Conservation (phyloP, 2,888 invertebrate genomes). For the Argyra leucocephala region DNA sequence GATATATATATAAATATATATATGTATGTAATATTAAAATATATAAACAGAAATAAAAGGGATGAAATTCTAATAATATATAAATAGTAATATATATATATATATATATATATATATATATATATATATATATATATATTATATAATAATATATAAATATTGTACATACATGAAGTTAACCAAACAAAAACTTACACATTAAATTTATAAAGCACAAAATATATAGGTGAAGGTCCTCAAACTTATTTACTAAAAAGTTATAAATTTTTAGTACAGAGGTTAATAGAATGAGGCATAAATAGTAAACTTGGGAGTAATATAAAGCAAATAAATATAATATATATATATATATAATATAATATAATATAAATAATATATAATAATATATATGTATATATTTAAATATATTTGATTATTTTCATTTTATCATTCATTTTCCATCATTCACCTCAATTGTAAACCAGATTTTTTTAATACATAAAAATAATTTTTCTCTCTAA, state of each 20-base stretch:
- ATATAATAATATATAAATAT: too few relatives aligned
- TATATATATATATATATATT: too few relatives aligned
- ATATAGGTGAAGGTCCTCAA: slow-evolving; percentile 6
- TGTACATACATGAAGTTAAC: too few relatives aligned
- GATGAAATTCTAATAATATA: too few relatives aligned
- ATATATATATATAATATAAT: not conserved
- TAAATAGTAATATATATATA: too few relatives aligned
- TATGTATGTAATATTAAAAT: too few relatives aligned
- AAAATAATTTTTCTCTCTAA: too few relatives aligned
- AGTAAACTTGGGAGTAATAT: not conserved
- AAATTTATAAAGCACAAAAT: not conserved
- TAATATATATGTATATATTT: not conserved
- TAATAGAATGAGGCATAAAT: not conserved
- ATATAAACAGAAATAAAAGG: too few relatives aligned
- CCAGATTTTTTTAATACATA: too few relatives aligned
- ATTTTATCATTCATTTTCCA: not conserved
- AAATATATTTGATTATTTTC: not conserved
- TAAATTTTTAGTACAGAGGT: not conserved
- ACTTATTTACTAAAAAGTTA: not conserved
- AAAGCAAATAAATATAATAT: not conserved
- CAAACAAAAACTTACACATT: not conserved
- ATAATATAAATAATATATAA: not conserved
- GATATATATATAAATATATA: too few relatives aligned
- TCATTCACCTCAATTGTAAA: not conserved
- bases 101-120: too few relatives aligned